A percentile compares a stretch with the other conserved stretches of the same genome.
These are phyloP conservation scores for Habropoda laboriosa DNA, from an alignment of 1,140 invertebrate genomes.

Conservation along the genomic window DNA sequence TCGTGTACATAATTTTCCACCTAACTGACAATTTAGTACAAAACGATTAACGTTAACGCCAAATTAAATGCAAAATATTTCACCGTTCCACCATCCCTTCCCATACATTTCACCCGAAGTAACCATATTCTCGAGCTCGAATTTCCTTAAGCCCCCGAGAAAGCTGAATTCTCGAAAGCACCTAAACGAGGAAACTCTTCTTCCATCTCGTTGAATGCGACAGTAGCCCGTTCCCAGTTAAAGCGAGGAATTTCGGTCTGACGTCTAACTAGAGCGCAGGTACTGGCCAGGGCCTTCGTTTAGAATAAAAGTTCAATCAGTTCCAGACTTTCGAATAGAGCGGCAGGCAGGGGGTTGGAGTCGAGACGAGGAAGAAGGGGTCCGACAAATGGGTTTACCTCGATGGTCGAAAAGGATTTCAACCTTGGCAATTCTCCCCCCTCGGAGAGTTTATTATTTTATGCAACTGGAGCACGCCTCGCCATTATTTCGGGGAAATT, in stretches of 20 bases:
- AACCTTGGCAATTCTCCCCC: constrained; percentile 61
- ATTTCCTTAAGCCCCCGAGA: background rate
- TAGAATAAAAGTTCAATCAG: constrained; percentile 38
- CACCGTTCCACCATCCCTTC: too few relatives aligned
- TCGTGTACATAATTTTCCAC: too few relatives aligned
- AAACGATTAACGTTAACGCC: too few relatives aligned
- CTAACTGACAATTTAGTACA: too few relatives aligned
- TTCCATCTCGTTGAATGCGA: background rate
- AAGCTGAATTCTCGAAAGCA: background rate
- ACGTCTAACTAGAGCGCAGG: constrained; percentile 77
- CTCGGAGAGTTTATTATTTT: constrained; percentile 74
- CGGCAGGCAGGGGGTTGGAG: too few relatives aligned
- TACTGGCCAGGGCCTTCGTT: constrained; percentile 45
- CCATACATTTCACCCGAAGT: too few relatives aligned
- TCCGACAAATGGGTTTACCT: constrained; percentile 56
- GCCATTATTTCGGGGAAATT: constrained; percentile 65
- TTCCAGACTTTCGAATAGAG: constrained; percentile 10
- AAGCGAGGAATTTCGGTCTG: constrained; percentile 46
- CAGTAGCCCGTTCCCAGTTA: constrained; percentile 22
- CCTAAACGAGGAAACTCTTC: too few relatives aligned
- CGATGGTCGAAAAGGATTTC: constrained; percentile 68
- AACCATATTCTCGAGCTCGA: background rate
- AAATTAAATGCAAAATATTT: too few relatives aligned
- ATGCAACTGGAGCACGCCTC: constrained; percentile 75
- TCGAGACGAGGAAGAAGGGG: too few relatives aligned